Percentiles rank a stretch among this genome's conserved stretches.
phyloP scores from a whole-genome alignment of 2,797 vertebrate genomes.

The Chiroxiphia lanceolata region DNA sequence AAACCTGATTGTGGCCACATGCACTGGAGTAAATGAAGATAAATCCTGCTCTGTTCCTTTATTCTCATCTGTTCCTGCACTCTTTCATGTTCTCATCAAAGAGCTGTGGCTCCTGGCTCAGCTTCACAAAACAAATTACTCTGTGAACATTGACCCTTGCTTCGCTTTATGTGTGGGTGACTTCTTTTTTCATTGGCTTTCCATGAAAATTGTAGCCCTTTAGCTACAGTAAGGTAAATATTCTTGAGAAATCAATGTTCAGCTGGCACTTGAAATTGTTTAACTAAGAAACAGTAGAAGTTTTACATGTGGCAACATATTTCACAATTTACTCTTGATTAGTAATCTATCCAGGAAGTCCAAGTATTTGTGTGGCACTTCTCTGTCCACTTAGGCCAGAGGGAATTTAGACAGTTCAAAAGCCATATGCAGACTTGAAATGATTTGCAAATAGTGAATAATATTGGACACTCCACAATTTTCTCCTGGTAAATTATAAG shows the following conservation, averaged over 20 bases:
- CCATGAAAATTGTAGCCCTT: background rate
- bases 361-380: background rate
- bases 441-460: background rate
- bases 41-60: background rate
- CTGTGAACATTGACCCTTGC: background rate
- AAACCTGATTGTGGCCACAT: background rate
- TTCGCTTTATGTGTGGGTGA: background rate
- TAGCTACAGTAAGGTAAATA: background rate
- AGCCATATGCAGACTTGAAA: background rate
- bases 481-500: background rate
- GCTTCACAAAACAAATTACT: background rate
- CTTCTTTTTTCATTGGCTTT: background rate
- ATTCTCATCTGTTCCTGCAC: background rate
- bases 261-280: background rate
- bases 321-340: background rate
- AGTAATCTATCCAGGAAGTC: background rate
- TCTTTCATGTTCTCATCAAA: slow-evolving; percentile 41
- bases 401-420: background rate
- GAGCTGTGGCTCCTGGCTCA: background rate
- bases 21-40: background rate
- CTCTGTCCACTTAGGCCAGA: background rate
- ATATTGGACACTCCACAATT: background rate
- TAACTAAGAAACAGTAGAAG: background rate
- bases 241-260: background rate
- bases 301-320: background rate